A percentile compares a stretch with the other conserved stretches of the same genome.
Conservation (phyloP, 2,113 vertebrate genomes). For the Gasterosteus aculeatus region DNA sequence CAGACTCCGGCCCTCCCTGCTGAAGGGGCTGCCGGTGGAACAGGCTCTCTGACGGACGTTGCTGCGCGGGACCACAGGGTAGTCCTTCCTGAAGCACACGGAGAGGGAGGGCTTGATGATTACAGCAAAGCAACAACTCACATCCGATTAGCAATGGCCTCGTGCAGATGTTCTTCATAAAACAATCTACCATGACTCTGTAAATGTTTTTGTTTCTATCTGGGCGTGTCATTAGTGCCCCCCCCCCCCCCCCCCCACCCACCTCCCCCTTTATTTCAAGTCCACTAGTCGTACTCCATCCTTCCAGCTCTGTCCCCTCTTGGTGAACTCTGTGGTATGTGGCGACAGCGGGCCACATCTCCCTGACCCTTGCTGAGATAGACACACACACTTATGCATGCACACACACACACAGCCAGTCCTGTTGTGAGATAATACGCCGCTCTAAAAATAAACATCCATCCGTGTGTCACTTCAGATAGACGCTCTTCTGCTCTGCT, state of each 20-base stretch:
- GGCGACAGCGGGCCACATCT: conserved; percentile 72
- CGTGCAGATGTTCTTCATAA: not conserved
- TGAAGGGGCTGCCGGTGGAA: conserved; percentile 88
- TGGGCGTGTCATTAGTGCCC: conserved; percentile 3
- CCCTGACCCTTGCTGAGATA: conserved; percentile 63
- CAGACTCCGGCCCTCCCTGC: conserved; percentile 83
- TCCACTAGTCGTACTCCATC: conserved; percentile 45
- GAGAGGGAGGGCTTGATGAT: not conserved
- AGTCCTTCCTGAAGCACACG: conserved; percentile 87
- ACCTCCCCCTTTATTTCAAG: conserved; percentile 31
- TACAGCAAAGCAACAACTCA: conserved; percentile 11
- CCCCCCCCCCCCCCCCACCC: not conserved
- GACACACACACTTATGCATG: conserved; percentile 24
- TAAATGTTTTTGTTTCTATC: conserved; percentile 17
- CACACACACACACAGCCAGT: conserved; percentile 49
- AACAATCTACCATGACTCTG: not conserved
- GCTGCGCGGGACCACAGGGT: conserved; percentile 91
- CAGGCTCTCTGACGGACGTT: conserved; percentile 89
- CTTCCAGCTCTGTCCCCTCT: conserved; percentile 73
- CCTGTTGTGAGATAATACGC: conserved; percentile 73
- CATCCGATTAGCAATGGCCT: not conserved
- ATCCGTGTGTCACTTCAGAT: conserved; percentile 78
- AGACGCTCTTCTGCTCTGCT: conserved; percentile 51
- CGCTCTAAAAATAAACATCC: conserved; percentile 79
- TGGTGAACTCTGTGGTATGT: conserved; percentile 74